Base-by-base conservation (phyloP, 2,113 vertebrate species). In the Furnarius figulus region DNA sequence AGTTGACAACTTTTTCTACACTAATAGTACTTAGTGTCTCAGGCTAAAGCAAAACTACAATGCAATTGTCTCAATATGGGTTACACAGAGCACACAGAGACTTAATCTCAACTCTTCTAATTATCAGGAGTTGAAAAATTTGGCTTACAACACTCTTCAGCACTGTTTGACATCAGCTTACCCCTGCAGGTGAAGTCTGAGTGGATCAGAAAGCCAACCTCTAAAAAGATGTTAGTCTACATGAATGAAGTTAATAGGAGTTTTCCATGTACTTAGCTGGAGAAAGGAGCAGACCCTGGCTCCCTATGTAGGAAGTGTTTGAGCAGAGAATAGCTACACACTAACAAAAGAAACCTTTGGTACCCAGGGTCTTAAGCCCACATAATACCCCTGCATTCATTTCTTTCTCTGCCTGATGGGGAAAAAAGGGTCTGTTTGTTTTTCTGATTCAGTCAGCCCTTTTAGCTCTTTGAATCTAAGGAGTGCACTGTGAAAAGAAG, bases 301-400 rank as follows among this genome's bases (percentile, higher is more conserved):
- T 96, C 94, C 97, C 96, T 72, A 73, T 65, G 96, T 95, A 98
- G 97, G 96, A 98, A 98, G 97, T 97, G 96, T 98, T 97, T 97
- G 95, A 95, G 90, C 55, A 62, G 70, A 98, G 96, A 96, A 98
- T 96, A 96, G 97, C 96, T 98, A 97, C 96, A 95, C 65, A 84
- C 96, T 95, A 95, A 98, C 98, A 98, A 98, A 98, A 98, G 97
- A 92, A 97, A 98, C 97, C 98, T 98, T 98, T 98, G 96, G 97
- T 98, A 97, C 96, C 96, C 97, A 35, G 95, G 96, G 96, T 98
- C 98, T 98, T 98, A 98, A 98, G 97, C 95, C 96, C 96, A 97
- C 93, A 97, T 98, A 95, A 97, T 97, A 98, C 97, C 97, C 97
- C 93, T 68, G 85, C 97, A 98, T 98, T 98, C 97, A 98, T 96